A percentile compares a stretch with the other conserved stretches of the same genome.
Evolutionary conservation across 2,797 vertebrate genomes (phyloP).

Genomic region (Falco cherrug): DNA sequence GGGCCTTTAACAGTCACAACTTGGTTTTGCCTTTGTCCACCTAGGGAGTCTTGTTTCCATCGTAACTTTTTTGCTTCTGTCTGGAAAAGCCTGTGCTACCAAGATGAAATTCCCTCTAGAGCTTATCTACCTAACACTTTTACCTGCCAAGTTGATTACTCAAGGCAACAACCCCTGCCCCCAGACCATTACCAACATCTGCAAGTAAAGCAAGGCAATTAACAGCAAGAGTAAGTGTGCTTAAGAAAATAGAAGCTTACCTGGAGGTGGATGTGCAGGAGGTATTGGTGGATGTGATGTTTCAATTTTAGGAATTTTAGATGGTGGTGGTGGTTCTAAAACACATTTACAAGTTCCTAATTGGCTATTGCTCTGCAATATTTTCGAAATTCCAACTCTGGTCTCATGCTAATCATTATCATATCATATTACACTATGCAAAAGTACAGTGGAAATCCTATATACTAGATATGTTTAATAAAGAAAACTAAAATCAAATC

Average conservation of each 20-base stretch:
- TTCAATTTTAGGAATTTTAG: slow-evolving; percentile 94
- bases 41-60: neutral
- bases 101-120: neutral
- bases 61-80: neutral
- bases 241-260: slow-evolving; percentile 70
- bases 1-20: neutral
- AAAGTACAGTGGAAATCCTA: neutral
- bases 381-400: neutral
- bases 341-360: slow-evolving; percentile 33
- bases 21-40: neutral
- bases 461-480: neutral
- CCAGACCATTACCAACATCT: neutral
- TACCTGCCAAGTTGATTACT: neutral
- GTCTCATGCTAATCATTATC: neutral
- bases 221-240: neutral
- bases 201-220: neutral
- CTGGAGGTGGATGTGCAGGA: slow-evolving; percentile 88
- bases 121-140: neutral
- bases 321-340: slow-evolving; percentile 89
- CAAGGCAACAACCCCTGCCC: neutral
- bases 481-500: neutral
- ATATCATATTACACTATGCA: neutral
- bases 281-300: slow-evolving; percentile 91
- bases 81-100: neutral
- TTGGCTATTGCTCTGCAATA: neutral